Conservation (phyloP, 2,113 vertebrate species). For the Lucifuga dentata region DNA sequence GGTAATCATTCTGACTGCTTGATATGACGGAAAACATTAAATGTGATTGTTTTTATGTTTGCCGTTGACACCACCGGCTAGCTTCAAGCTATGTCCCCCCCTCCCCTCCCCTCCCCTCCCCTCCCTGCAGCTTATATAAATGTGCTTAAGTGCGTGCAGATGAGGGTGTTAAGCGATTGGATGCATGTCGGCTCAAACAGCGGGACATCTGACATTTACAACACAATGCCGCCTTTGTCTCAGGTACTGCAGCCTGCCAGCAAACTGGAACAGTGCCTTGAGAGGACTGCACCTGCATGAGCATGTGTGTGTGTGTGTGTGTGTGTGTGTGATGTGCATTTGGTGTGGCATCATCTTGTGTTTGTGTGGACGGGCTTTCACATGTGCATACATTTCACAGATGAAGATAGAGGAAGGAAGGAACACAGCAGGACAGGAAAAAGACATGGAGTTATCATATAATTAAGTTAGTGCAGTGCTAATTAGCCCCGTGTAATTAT, state of each 20-base stretch:
- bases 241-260: slow-evolving; percentile 52
- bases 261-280: slow-evolving; percentile 56
- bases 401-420: slow-evolving; percentile 22
- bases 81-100: background rate
- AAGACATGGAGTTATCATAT: slow-evolving; percentile 32
- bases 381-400: slow-evolving; percentile 21
- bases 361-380: slow-evolving; percentile 13
- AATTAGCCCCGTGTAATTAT: slow-evolving; percentile 31
- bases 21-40: slow-evolving; percentile 13
- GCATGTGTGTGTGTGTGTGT: background rate
- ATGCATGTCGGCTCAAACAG: slow-evolving; percentile 61
- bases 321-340: slow-evolving; percentile 4
- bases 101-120: slow-evolving; percentile 6
- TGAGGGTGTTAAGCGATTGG: slow-evolving; percentile 53
- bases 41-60: slow-evolving; percentile 11
- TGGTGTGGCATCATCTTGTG: slow-evolving; percentile 19
- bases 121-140: slow-evolving; percentile 19
- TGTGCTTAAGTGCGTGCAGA: slow-evolving; percentile 59
- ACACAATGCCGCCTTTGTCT: slow-evolving; percentile 71
- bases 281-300: slow-evolving; percentile 63
- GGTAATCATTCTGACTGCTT: slow-evolving; percentile 60
- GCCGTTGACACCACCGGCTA: slow-evolving; percentile 40
- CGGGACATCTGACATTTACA: slow-evolving; percentile 75
- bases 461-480: slow-evolving; percentile 44
- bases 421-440: slow-evolving; percentile 10